A percentile compares a stretch with the other conserved stretches of the same genome.
phyloP scores from a whole-genome alignment of 1,140 invertebrate species.

The Ridgeia piscesae region DNA sequence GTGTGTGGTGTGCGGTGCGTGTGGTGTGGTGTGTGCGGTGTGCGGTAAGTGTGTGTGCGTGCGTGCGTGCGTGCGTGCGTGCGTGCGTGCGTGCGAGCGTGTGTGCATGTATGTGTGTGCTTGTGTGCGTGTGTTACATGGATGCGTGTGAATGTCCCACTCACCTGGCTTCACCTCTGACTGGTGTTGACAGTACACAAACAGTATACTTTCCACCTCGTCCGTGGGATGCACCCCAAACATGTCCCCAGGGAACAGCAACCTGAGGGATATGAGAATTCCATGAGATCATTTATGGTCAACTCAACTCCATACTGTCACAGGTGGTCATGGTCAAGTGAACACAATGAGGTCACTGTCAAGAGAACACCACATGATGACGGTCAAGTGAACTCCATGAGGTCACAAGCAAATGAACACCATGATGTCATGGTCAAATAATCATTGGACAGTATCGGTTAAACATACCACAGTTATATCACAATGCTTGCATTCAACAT shows the following conservation, averaged over 20 bases:
- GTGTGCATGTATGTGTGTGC: neutral
- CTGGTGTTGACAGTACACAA: slow-evolving; percentile 72
- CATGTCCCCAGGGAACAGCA: slow-evolving; percentile 65
- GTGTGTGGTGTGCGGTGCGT: neutral
- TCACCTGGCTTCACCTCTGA: slow-evolving; percentile 69
- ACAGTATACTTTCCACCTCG: slow-evolving; percentile 70
- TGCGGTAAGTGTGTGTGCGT: neutral
- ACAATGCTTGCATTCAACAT: too few relatives aligned
- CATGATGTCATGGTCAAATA: too few relatives aligned
- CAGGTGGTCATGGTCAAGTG: too few relatives aligned
- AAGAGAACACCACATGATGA: too few relatives aligned
- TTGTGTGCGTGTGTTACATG: neutral
- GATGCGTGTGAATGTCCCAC: neutral
- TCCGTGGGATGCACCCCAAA: slow-evolving; percentile 60
- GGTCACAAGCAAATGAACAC: too few relatives aligned
- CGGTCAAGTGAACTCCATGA: too few relatives aligned
- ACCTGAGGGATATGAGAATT: slow-evolving; percentile 54
- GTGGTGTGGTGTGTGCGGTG: neutral
- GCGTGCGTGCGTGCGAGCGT: neutral
- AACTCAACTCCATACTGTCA: too few relatives aligned
- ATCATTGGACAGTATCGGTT: too few relatives aligned
- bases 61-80: neutral
- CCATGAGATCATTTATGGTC: too few relatives aligned
- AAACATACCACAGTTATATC: too few relatives aligned
- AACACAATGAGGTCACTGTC: too few relatives aligned